Evolutionary conservation across 2,113 vertebrate genomes (phyloP), one percentile per base, ranked within the genome.

Genomic region (Epinephelus cyanopodus): DNA sequence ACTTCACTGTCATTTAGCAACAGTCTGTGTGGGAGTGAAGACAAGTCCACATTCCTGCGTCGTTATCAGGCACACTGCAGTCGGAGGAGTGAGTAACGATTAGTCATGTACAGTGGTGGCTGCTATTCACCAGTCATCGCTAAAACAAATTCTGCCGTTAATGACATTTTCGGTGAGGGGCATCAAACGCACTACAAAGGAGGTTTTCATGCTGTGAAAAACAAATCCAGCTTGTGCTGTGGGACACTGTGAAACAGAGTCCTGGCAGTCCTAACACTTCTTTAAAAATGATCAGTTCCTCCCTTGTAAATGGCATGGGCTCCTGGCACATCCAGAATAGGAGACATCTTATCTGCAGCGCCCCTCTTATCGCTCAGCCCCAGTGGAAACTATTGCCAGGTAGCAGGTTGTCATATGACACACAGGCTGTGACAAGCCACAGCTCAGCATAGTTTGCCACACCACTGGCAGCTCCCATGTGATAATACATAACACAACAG

Each of bases 401-500:
- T 90, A 88, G 83, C 81, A 72, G 85, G 81, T 88, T 92, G 93
- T 93, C 90, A 92, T 90, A 88, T 90, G 90, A 89, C 91, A 91
- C 86, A 68, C 79, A 71, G 87, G 54, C 52, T 37, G 87, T 81
- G 82, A 92, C 91, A 87, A 82, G 76, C 74, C 78, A 39, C 85
- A 76, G 82, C 80, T 82, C 84, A 62, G 69, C 79, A 74, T 62
- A 87, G 84, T 90, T 88, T 82, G 77, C 81, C 79, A 77, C 87
- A 84, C 85, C 77, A 75, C 82, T 73, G 65, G 75, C 86, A 89
- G 84, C 82, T 85, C 82, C 85, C 72, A 77, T 82, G 90, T 88
- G 92, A 94, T 92, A 91, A 92, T 84, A 86, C 83, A 81, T 56
- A 90, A 85, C 79, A 87, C 65, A 89, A 82, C 87, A 85, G 81